Conservation (phyloP, 2,888 invertebrate species). For the Horisme vitalbata region DNA sequence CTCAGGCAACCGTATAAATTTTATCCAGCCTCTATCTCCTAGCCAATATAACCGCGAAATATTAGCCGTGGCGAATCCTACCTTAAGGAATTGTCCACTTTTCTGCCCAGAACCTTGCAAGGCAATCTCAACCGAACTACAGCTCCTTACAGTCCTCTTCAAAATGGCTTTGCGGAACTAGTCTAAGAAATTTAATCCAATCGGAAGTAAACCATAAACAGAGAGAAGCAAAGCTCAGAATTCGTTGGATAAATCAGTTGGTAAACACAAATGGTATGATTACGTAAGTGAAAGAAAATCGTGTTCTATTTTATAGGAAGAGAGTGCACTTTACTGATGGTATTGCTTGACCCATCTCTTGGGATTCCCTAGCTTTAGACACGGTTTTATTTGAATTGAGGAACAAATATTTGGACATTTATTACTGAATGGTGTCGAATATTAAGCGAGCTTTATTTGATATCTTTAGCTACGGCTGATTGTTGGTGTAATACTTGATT, state of each 20-base stretch:
- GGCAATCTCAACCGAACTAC: constrained; percentile 30
- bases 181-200: constrained; percentile 1
- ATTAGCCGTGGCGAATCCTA: constrained; percentile 76
- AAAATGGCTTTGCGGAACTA: constrained; percentile 19
- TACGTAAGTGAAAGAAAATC: constrained; percentile 36
- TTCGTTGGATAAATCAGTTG: constrained; percentile 16
- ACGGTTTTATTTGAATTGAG: constrained; percentile 79
- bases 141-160: constrained; percentile 24
- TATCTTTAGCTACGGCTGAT: constrained; percentile 62
- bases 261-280: constrained; percentile 35
- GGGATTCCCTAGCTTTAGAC: constrained; percentile 75
- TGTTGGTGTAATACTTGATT: constrained; percentile 39
- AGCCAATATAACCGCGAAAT: constrained; percentile 77
- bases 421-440: constrained; percentile 74
- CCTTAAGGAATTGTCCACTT: constrained; percentile 59
- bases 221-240: constrained; percentile 30
- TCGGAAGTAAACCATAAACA: constrained; percentile 12
- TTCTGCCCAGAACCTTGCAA: constrained; percentile 26
- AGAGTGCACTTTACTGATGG: constrained; percentile 33
- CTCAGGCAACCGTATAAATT: constrained; percentile 68
- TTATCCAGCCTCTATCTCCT: constrained; percentile 68
- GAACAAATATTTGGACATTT: constrained; percentile 82
- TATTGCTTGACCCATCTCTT: constrained; percentile 69
- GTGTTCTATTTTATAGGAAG: constrained; percentile 32
- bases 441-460: constrained; percentile 72